Percentiles rank a stretch among this genome's conserved stretches.
These are phyloP conservation scores for Caenorhabditis sp. DNA, from an alignment of 2,888 invertebrate genomes.

Conservation along the genomic window DNA sequence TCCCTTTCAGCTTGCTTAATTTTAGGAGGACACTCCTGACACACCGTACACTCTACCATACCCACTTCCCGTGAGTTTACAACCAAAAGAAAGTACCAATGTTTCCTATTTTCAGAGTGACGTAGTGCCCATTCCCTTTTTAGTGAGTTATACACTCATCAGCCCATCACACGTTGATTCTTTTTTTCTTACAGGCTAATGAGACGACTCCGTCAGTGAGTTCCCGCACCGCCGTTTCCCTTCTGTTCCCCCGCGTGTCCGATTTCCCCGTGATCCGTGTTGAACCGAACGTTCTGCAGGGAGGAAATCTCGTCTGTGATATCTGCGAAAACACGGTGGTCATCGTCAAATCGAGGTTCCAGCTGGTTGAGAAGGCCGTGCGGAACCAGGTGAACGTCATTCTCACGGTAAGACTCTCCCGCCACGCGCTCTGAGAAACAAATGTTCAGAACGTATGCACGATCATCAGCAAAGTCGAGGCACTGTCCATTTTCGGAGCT, in stretches of 20 bases:
- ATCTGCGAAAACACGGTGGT: slow-evolving; percentile 24
- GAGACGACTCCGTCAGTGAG: slow-evolving; percentile 11
- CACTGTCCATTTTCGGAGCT: neutral
- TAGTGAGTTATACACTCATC: slow-evolving; percentile 14
- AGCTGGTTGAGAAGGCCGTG: slow-evolving; percentile 4
- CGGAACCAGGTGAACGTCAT: neutral
- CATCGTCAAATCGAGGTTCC: slow-evolving; percentile 12
- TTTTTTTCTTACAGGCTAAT: no score
- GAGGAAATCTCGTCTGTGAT: slow-evolving; percentile 26
- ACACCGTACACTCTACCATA: slow-evolving; percentile 46
- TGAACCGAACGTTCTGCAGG: neutral
- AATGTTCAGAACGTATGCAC: slow-evolving; percentile 11
- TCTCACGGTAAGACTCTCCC: neutral
- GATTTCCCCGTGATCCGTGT: neutral
- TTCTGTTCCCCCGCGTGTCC: neutral
- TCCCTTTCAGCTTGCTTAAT: no score
- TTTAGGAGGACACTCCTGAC: slow-evolving; percentile 22
- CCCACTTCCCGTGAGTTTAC: slow-evolving; percentile 32
- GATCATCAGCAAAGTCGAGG: neutral
- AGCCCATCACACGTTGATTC: no score
- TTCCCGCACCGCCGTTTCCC: neutral
- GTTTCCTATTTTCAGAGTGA: slow-evolving; percentile 29
- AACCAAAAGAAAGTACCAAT: neutral
- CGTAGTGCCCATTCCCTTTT: slow-evolving; percentile 27
- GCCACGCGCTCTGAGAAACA: neutral